Evolutionary conservation across 2,797 vertebrate species (phyloP), one percentile per base, ranked within the genome.

Genomic region (Momotus momota): DNA sequence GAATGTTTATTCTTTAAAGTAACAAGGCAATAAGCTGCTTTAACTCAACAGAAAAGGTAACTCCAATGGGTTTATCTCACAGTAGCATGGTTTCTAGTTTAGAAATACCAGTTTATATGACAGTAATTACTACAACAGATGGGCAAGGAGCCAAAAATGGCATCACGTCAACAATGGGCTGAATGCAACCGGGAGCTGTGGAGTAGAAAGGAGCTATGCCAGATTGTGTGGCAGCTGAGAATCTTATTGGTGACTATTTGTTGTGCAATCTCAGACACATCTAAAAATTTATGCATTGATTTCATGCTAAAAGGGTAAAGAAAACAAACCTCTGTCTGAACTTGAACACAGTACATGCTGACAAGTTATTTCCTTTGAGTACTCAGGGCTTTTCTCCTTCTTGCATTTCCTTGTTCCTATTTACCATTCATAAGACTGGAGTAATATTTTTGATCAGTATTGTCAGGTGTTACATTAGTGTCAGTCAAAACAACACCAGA

Each of bases 91-190:
- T 84, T 96, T 95, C 74, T 60, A 67, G 65, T 81, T 88, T 75
- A 91, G 88, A 96, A 97, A 95, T 91, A 97, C 89, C 96, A 89
- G 94, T 96, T 98, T 97, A 90, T 92, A 81, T 83, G 96, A 97
- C 91, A 97, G 93, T 96, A 97, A 97, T 97, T 97, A 97, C 90
- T 94, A 84, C 97, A 98, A 97, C 96, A 97, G 97, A 97, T 97
- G 97, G 97, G 95, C 96, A 95, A 84, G 69, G 49, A 96, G 97
- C 96, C 97, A 97, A 94, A 96, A 94, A 88, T 46, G 69, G 93
- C 92, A 96, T 94, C 83, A 54, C 89, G 77, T 93, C 46, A 23
- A 97, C 96, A 96, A 82, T 25, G 97, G 94, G 88, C 95, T 83
- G 83, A 94, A 93, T 90, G 81, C 94, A 95, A 90, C 90, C 88